Base-by-base conservation (phyloP, 1,140 invertebrate genomes). In the Drosophila pandora region DNA sequence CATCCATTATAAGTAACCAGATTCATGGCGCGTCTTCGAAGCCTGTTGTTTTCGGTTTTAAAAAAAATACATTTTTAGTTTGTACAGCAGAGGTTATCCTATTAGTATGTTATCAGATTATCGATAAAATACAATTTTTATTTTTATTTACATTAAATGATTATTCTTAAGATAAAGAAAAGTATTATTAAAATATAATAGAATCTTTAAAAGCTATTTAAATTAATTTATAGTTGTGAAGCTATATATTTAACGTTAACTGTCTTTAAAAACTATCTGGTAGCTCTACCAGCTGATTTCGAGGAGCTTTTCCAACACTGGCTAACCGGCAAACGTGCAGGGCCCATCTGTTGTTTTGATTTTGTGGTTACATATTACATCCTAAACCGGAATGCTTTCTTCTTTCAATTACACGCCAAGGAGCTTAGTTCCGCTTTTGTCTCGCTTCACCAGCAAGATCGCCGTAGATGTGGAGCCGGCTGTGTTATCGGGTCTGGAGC, bases 401-500 rank as follows among this genome's bases (percentile, higher is more conserved):
- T 17, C 55, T 25, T 21, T 59, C 2, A 62, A 62, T 23, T 48
- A 48, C 23, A 49, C 79, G 43, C 34, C 48, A 6, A 72, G 60
- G 9, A 73, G 50, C 30, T 32, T 88, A 8, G 47, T 53, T 0
- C 71, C 64, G 12, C 63, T 68, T 3, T 49, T 87, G 3, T 55
- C 60, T 17, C 67, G 90, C 3, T 68, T 53, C 17, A 90, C 90
- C 2, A 92, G 92, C 25, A 93, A 92, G 87, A 89, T 93, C 10
- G 93, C 93, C 59, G 90, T 93, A 3, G 83, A 90, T 68, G 84
- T 95, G 6, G 92, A 94, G 72, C 85, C 92, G 22, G 79, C 74
- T 30, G 79, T 95, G 10, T 76, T 93, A 47, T 84, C 93, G 9
- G 92, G 92, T 59, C 91, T 96, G 41, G 93, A 94, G 43, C 91